These are phyloP conservation scores for Psilopogon haemacephalus DNA, from an alignment of 2,113 vertebrate genomes.

Conservation along the genomic window DNA sequence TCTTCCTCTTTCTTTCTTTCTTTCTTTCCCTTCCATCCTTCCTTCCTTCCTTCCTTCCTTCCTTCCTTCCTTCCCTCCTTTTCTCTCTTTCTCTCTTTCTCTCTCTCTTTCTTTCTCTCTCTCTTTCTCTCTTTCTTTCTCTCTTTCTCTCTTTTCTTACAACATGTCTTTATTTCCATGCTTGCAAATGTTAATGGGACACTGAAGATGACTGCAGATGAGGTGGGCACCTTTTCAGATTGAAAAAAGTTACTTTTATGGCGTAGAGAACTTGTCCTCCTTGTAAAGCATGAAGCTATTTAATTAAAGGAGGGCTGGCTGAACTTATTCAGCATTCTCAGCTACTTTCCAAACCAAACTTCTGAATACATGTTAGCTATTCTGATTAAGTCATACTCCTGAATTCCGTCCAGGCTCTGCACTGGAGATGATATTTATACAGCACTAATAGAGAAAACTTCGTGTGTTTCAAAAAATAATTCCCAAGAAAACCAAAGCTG, in stretches of 20 bases:
- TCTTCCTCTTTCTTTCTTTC: no score
- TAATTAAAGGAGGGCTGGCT: neutral
- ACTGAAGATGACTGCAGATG: neutral
- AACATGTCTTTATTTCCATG: neutral
- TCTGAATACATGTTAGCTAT: conserved; percentile 36
- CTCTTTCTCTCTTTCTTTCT: neutral
- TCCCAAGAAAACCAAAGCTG: conserved; percentile 33
- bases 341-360: conserved; percentile 44
- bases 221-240: neutral
- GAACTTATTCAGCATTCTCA: conserved; percentile 6
- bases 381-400: conserved; percentile 48
- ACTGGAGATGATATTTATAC: conserved; percentile 43
- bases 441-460: conserved; percentile 50
- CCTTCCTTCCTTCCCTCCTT: no score
- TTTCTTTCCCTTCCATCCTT: no score
- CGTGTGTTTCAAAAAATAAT: conserved; percentile 34
- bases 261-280: neutral
- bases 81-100: no score
- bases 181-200: neutral
- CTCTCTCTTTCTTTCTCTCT: no score
- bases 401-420: conserved; percentile 36
- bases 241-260: neutral
- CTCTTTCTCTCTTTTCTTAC: neutral
- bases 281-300: neutral
- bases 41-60: no score